A percentile compares a stretch with the other conserved stretches of the same genome.
Evolutionary conservation across 2,888 invertebrate genomes (phyloP).

Genomic region (Zele albiditarsus): DNA sequence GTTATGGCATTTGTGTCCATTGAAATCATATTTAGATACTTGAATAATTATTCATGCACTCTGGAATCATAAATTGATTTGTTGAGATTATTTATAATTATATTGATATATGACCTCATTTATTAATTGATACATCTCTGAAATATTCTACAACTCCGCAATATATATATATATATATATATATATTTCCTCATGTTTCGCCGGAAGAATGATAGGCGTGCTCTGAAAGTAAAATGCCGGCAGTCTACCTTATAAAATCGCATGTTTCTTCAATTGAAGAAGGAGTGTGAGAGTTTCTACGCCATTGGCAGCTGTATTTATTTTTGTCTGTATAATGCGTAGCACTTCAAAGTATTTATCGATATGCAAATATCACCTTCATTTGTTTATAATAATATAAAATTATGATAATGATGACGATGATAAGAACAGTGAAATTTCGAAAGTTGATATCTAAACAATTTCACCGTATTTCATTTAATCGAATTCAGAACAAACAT

Average conservation of each 20-base stretch:
- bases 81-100: not conserved
- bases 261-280: not conserved
- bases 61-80: too few relatives aligned
- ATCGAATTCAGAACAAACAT: not conserved
- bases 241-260: not conserved
- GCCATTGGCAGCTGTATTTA: not conserved
- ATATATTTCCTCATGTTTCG: not conserved
- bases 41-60: too few relatives aligned
- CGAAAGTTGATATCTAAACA: too few relatives aligned
- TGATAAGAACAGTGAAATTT: too few relatives aligned
- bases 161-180: not conserved
- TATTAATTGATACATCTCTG: not conserved
- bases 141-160: conserved; percentile 13
- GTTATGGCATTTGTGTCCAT: too few relatives aligned
- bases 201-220: conserved; percentile 33
- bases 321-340: not conserved
- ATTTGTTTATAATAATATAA: not conserved
- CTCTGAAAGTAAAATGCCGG: conserved; percentile 41
- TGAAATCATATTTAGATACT: too few relatives aligned
- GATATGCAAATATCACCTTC: not conserved
- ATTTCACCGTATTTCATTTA: not conserved
- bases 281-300: not conserved
- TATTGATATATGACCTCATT: not conserved
- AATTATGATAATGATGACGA: too few relatives aligned
- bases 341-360: not conserved